Base-by-base conservation (phyloP, 2,113 vertebrate genomes). In the Leiothrix lutea region DNA sequence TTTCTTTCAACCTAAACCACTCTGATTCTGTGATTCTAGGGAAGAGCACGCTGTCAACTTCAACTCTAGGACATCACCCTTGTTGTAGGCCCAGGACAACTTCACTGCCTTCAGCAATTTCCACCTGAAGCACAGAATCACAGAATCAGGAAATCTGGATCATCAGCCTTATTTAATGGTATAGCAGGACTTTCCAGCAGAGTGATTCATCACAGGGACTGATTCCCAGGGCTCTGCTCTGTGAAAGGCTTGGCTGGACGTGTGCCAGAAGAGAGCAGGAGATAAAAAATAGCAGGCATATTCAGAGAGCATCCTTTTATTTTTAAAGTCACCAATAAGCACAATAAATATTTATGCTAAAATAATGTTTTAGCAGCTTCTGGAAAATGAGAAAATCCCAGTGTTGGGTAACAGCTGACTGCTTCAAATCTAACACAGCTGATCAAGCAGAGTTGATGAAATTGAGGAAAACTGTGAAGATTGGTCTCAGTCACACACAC, bases 121-220 rank as follows among this genome's bases (percentile, higher is more conserved):
- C 35, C 77, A 70, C 58, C 80, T 18, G 38, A 80, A 78, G 88
- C 60, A 56, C 44, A 31, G 60, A 88, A 67, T 56, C 26, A 14
- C 64, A 21, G 6, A 71, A 71, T 56, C 77, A 81, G 75, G 67
- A 88, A 89, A 84, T 86, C 58, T 65, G 81, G 81, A 93, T 87
- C 47, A 80, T 82, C 90, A 82, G 50, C 42, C 71, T 58, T 57
- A 88, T 84, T 78, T 71, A 71, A 77, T 62, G 87, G 73, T 6
- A n/a, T 8, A 65, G 87, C 51, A 96, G 81, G 54, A 45, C 71
- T 92, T 82, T 56, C 0, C 8, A 91, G 80, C 33, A 73, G 92
- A 80, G 62, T 90, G 70, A 95, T 93, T 91, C 84, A 91, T 95
- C 91, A 54, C 58, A 60, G 67, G 53, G 54, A 73, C 57, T 38